These are phyloP conservation scores for Zaprionus lachaisei DNA, from an alignment of 1,140 invertebrate species.

Conservation along the genomic window DNA sequence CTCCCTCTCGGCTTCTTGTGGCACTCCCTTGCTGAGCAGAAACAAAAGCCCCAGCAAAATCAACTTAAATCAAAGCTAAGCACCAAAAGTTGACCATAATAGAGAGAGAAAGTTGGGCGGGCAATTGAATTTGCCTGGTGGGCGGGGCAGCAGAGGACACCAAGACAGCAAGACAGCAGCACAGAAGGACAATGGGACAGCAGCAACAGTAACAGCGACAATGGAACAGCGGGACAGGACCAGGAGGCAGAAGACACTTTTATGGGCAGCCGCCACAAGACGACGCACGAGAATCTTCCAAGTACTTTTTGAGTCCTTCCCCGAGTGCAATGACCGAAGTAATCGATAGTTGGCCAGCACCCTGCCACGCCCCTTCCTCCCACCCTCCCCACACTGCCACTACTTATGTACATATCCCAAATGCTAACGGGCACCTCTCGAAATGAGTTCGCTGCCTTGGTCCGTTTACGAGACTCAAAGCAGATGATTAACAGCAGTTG, in stretches of 20 bases:
- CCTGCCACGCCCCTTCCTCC: background rate
- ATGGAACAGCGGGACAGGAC: background rate
- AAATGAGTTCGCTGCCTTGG: background rate
- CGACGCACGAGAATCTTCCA: constrained; percentile 10
- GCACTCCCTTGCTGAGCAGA: constrained; percentile 7
- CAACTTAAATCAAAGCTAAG: constrained; percentile 34
- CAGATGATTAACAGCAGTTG: constrained; percentile 31
- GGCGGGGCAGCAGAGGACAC: background rate
- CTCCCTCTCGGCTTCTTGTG: background rate
- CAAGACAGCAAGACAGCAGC: background rate
- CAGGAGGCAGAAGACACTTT: constrained; percentile 24
- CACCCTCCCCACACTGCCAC: background rate
- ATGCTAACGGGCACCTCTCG: background rate
- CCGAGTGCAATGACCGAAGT: constrained; percentile 42
- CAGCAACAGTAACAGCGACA: background rate
- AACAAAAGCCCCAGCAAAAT: constrained; percentile 35
- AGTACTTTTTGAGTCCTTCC: constrained; percentile 6
- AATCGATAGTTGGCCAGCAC: constrained; percentile 28
- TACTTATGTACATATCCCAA: background rate
- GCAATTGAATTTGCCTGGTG: constrained; percentile 6
- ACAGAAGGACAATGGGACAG: constrained; percentile 25
- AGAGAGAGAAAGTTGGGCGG: constrained; percentile 9
- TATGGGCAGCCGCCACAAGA: constrained; percentile 6
- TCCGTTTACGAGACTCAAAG: constrained; percentile 26
- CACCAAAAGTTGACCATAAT: constrained; percentile 30